A percentile compares a stretch with the other conserved stretches of the same genome.
These are phyloP conservation scores for Corynorhinus townsendii DNA, from an alignment of 2,113 vertebrate species.

Conservation along the genomic window DNA sequence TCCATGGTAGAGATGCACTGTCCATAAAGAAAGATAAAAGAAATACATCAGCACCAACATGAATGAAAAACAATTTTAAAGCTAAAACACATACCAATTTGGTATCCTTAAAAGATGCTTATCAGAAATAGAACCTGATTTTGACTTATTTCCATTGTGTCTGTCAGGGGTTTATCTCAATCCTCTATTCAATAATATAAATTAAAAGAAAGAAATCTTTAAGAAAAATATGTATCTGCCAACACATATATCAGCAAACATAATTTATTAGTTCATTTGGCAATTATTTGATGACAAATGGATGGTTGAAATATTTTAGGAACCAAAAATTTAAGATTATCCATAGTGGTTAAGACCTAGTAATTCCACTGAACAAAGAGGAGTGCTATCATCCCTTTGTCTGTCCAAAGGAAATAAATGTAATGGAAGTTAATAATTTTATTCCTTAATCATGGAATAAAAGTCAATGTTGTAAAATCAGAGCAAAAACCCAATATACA, in stretches of 20 bases:
- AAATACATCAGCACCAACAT: constrained; percentile 73
- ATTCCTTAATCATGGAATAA: constrained; percentile 37
- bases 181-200: constrained; percentile 23
- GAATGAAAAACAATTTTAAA: constrained; percentile 57
- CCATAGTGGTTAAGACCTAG: background rate
- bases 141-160: constrained; percentile 21
- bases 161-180: constrained; percentile 3
- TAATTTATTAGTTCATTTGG: constrained; percentile 6
- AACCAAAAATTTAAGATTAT: background rate
- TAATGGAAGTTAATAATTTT: background rate
- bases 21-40: constrained; percentile 43
- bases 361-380: background rate
- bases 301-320: background rate
- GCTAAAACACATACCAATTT: constrained; percentile 63
- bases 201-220: constrained; percentile 43
- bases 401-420: constrained; percentile 25
- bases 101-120: constrained; percentile 59
- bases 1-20: constrained; percentile 57
- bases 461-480: background rate
- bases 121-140: constrained; percentile 35
- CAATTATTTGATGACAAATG: constrained; percentile 24
- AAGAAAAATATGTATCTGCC: constrained; percentile 45
- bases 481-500: background rate
- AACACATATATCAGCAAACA: constrained; percentile 15
- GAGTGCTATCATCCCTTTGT: background rate